phyloP scores from a whole-genome alignment of 2,797 vertebrate species.

The Masticophis lateralis region DNA sequence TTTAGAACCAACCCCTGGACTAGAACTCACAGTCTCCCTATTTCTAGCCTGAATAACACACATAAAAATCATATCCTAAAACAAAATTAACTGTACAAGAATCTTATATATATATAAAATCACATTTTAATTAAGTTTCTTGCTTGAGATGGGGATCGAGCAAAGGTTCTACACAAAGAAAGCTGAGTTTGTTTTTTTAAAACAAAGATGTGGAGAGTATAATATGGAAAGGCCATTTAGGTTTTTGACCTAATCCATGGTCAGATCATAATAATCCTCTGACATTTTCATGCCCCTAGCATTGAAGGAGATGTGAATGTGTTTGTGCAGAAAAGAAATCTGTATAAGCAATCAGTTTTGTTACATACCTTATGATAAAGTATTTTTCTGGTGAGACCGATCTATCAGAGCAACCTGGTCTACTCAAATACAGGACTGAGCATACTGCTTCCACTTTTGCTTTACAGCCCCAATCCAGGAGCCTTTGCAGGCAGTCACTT shows the following conservation, averaged over 20 bases:
- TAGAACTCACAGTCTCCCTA: background rate
- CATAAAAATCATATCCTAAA: background rate
- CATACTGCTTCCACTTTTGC: too few relatives aligned
- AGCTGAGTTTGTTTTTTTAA: background rate
- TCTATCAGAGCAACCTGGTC: too few relatives aligned
- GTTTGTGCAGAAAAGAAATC: background rate
- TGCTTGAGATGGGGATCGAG: background rate
- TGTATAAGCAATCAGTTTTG: background rate
- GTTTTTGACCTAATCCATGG: background rate
- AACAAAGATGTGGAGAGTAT: background rate
- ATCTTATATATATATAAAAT: background rate
- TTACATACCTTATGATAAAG: background rate
- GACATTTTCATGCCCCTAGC: background rate
- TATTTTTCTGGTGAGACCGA: too few relatives aligned
- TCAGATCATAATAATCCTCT: background rate
- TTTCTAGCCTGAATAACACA: background rate
- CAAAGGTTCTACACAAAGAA: background rate
- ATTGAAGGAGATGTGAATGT: background rate
- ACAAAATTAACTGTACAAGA: background rate
- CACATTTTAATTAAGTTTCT: background rate
- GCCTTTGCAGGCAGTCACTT: too few relatives aligned
- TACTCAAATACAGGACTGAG: too few relatives aligned
- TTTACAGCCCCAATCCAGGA: too few relatives aligned
- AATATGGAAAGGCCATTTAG: background rate
- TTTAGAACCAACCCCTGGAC: too few relatives aligned